Conservation (phyloP, 2,113 vertebrate genomes). For the Microtus pennsylvanicus region DNA sequence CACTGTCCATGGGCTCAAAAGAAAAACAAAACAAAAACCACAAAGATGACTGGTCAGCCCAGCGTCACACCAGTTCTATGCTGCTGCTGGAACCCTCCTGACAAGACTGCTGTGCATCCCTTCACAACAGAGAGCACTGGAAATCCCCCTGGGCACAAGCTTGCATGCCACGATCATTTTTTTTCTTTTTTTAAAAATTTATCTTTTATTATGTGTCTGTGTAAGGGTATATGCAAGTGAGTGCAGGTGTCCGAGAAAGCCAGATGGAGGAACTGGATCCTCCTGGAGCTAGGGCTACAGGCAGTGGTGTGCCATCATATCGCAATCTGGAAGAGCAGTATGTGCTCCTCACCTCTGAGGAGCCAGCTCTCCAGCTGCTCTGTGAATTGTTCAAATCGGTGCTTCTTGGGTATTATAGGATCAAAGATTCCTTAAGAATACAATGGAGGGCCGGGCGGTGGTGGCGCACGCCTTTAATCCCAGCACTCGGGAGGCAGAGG, state of each 20-base stretch:
- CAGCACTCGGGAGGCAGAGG: no score
- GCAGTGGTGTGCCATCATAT: neutral
- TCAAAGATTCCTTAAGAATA: conserved; percentile 18
- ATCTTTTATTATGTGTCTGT: neutral
- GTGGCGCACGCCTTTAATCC: no score
- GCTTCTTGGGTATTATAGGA: neutral
- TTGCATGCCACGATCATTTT: neutral
- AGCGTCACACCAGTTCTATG: neutral
- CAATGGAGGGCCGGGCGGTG: neutral
- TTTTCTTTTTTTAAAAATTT: neutral
- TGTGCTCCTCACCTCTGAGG: neutral
- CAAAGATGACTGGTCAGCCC: neutral
- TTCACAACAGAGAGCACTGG: neutral
- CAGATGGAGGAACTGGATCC: neutral
- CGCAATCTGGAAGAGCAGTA: neutral
- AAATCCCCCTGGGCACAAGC: neutral
- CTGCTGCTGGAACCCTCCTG: neutral
- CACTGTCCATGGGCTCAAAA: neutral
- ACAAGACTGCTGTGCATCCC: neutral
- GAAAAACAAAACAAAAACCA: neutral
- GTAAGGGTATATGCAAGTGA: neutral
- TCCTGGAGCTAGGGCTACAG: neutral
- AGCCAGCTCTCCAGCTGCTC: neutral
- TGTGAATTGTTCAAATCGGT: neutral
- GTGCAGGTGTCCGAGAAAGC: neutral